These are phyloP conservation scores for Ochropleura plecta DNA, from an alignment of 2,888 invertebrate species.

Conservation along the genomic window DNA sequence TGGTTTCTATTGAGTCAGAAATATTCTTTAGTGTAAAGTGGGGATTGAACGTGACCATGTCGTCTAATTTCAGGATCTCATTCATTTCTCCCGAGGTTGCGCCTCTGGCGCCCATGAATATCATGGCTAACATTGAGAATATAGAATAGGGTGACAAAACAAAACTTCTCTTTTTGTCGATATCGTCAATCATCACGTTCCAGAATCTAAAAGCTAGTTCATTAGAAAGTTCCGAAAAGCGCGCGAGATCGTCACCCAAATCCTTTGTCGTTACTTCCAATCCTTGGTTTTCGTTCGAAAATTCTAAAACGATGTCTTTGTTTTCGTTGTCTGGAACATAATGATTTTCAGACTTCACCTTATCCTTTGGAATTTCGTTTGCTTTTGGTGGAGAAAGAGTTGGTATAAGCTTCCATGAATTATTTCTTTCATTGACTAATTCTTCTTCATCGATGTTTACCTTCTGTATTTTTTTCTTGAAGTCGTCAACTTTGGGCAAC, in stretches of 20 bases:
- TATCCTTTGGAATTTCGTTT: slow-evolving; percentile 82
- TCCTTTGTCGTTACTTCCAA: slow-evolving; percentile 94
- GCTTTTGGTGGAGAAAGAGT: slow-evolving; percentile 89
- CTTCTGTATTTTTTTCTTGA: slow-evolving; percentile 88
- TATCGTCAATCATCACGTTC: slow-evolving; percentile 93
- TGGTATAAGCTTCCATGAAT: slow-evolving; percentile 91
- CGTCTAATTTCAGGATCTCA: slow-evolving; percentile 95
- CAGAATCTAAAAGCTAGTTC: slow-evolving; percentile 96
- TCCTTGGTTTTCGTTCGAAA: slow-evolving; percentile 91
- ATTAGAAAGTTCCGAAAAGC: slow-evolving; percentile 95
- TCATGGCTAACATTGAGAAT: slow-evolving; percentile 96
- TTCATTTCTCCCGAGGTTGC: slow-evolving; percentile 97
- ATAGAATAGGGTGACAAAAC: slow-evolving; percentile 96
- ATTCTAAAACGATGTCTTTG: slow-evolving; percentile 84
- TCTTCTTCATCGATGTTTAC: slow-evolving; percentile 87
- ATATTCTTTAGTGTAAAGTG: slow-evolving; percentile 96
- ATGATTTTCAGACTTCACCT: slow-evolving; percentile 78
- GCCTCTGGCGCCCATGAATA: slow-evolving; percentile 96
- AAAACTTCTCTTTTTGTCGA: slow-evolving; percentile 94
- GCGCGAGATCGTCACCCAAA: slow-evolving; percentile 94
- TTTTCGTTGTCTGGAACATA: slow-evolving; percentile 73
- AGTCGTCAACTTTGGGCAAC: slow-evolving; percentile 84
- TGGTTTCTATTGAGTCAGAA: slow-evolving; percentile 94
- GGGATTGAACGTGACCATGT: slow-evolving; percentile 97
- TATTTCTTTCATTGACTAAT: slow-evolving; percentile 81